Evolutionary conservation across 2,888 invertebrate species (phyloP).

Genomic region (Parnassius apollo): DNA sequence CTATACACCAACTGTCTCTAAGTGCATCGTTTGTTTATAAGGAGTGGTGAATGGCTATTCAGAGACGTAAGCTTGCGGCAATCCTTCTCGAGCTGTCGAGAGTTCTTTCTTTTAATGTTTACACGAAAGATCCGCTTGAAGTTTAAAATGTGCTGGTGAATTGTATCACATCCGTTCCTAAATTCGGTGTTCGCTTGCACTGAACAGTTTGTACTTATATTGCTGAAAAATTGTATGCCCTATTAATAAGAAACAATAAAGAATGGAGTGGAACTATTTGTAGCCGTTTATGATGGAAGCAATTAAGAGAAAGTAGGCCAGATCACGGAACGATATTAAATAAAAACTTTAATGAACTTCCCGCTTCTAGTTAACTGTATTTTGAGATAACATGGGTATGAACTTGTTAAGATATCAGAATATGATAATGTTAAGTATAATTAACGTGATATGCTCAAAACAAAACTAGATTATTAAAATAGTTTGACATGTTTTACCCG

Average conservation of each 20-base stretch:
- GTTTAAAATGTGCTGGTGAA: slow-evolving; percentile 1
- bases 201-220: slow-evolving; percentile 1
- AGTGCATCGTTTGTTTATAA: slow-evolving; percentile 69
- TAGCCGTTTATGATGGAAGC: slow-evolving; percentile 33
- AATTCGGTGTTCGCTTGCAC: slow-evolving; percentile 16
- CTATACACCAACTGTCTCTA: slow-evolving; percentile 53
- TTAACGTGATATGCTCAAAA: too few species aligned
- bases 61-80: slow-evolving; percentile 49
- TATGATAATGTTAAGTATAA: too few species aligned
- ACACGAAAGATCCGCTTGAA: slow-evolving; percentile 30
- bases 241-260: slow-evolving; percentile 5
- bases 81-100: slow-evolving; percentile 45
- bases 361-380: neutral
- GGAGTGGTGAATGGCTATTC: slow-evolving; percentile 62
- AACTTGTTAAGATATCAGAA: neutral
- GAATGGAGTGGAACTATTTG: slow-evolving; percentile 17
- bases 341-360: slow-evolving; percentile 6
- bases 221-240: slow-evolving; percentile 16
- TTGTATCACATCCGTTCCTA: slow-evolving; percentile 9
- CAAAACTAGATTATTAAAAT: too few species aligned
- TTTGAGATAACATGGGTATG: neutral
- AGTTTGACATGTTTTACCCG: too few species aligned
- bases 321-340: slow-evolving; percentile 31
- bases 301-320: slow-evolving; percentile 39
- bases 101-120: slow-evolving; percentile 42